phyloP scores from a whole-genome alignment of 2,888 invertebrate genomes.

The Microplitis deprimator region DNA sequence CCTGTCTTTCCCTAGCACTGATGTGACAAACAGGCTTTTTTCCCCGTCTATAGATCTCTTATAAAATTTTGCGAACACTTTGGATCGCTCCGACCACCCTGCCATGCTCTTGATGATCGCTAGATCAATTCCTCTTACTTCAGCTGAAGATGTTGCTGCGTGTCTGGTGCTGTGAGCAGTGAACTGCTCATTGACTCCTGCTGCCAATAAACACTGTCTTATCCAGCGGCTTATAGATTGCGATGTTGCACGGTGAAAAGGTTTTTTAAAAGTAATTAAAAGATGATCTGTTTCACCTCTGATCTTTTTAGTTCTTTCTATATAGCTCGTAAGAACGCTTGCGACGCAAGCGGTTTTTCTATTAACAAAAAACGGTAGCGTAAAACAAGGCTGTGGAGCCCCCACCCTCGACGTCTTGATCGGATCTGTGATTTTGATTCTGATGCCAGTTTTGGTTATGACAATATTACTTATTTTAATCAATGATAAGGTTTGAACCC shows the following conservation, averaged over 20 bases:
- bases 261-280: slow-evolving; percentile 23
- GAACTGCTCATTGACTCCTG: slow-evolving; percentile 27
- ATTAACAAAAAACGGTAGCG: slow-evolving; percentile 14
- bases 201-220: slow-evolving; percentile 1
- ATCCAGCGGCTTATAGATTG: slow-evolving; percentile 32
- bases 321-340: slow-evolving; percentile 15
- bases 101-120: slow-evolving; percentile 15
- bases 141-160: slow-evolving; percentile 24
- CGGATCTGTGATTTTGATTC: slow-evolving; percentile 24
- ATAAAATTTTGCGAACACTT: slow-evolving; percentile 40
- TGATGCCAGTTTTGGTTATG: slow-evolving; percentile 10
- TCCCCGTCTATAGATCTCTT: slow-evolving; percentile 12
- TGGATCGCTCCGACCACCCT: slow-evolving; percentile 34
- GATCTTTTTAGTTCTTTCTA: neutral
- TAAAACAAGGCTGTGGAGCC: neutral
- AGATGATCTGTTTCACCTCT: neutral
- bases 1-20: too few relatives aligned
- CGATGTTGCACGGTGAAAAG: neutral
- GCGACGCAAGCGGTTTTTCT: slow-evolving; percentile 32
- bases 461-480: slow-evolving; percentile 24
- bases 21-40: neutral
- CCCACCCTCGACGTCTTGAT: slow-evolving; percentile 32
- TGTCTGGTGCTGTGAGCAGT: slow-evolving; percentile 24
- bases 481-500: slow-evolving; percentile 34
- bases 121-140: slow-evolving; percentile 37